Evolutionary conservation across 2,797 vertebrate species (phyloP).

Genomic region (Gobionotothen gibberifrons): DNA sequence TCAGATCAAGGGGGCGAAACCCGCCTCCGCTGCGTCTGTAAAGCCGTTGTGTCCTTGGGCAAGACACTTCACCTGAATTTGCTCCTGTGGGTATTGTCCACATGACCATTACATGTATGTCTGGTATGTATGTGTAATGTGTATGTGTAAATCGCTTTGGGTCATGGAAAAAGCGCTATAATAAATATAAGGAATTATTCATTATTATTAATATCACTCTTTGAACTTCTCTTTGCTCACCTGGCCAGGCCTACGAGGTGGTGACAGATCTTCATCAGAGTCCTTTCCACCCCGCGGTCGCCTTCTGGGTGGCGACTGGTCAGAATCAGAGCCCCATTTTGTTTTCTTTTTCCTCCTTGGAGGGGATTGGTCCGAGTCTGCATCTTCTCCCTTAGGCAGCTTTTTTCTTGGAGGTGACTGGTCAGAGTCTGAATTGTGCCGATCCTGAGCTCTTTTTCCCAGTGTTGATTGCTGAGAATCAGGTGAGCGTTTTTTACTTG

Average conservation of each 20-base stretch:
- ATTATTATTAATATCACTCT: neutral
- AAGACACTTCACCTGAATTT: no score
- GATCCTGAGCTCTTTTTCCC: constrained; percentile 47
- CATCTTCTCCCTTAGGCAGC: constrained; percentile 28
- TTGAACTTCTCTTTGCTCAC: constrained; percentile 37
- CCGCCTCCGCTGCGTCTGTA: no score
- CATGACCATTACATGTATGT: no score
- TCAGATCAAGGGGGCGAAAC: no score
- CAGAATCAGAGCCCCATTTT: constrained; percentile 71
- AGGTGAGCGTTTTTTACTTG: constrained; percentile 56
- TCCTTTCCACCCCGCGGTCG: constrained; percentile 13
- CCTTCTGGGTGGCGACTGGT: constrained; percentile 85
- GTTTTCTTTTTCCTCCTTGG: constrained; percentile 72
- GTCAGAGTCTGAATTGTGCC: constrained; percentile 67
- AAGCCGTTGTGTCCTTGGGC: no score
- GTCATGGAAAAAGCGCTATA: no score
- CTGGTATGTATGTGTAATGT: no score
- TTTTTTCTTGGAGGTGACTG: constrained; percentile 76
- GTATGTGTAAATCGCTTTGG: no score
- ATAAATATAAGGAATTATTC: no score
- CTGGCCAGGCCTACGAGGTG: constrained; percentile 74
- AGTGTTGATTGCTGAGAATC: constrained; percentile 61
- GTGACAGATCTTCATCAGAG: constrained; percentile 81
- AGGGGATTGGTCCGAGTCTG: constrained; percentile 84
- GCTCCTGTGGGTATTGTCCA: no score